Evolutionary conservation across 2,888 invertebrate genomes (phyloP).

Genomic region (Ophion ventricosus): DNA sequence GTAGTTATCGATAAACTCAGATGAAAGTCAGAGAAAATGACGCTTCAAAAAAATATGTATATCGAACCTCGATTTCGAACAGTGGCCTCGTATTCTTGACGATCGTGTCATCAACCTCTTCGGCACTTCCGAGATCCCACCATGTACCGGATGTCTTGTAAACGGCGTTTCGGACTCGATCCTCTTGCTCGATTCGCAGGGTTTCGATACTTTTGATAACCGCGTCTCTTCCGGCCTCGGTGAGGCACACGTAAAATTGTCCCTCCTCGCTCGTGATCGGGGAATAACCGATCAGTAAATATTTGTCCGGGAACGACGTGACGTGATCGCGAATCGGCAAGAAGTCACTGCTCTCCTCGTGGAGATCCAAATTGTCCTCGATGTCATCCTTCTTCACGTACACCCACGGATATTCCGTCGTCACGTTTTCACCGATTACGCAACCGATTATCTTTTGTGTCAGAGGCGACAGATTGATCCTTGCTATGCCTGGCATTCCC

Average conservation of each 20-base stretch:
- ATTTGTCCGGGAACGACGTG: slow-evolving; percentile 76
- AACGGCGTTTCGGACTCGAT: slow-evolving; percentile 84
- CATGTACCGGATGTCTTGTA: slow-evolving; percentile 86
- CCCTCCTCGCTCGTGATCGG: slow-evolving; percentile 87
- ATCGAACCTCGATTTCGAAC: slow-evolving; percentile 86
- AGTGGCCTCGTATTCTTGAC: slow-evolving; percentile 85
- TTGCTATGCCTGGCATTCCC: slow-evolving; percentile 85
- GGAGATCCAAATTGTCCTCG: slow-evolving; percentile 86
- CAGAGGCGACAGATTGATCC: slow-evolving; percentile 84
- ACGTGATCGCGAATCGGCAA: slow-evolving; percentile 82
- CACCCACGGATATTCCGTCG: slow-evolving; percentile 90
- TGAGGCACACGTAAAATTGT: slow-evolving; percentile 89
- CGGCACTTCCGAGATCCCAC: slow-evolving; percentile 87
- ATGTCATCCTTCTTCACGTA: slow-evolving; percentile 86
- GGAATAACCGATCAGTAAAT: slow-evolving; percentile 87
- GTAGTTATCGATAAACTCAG: no score
- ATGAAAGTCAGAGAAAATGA: neutral
- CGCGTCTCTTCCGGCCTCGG: slow-evolving; percentile 84
- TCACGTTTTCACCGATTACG: slow-evolving; percentile 88
- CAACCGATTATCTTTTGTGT: slow-evolving; percentile 87
- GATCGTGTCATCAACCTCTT: slow-evolving; percentile 85
- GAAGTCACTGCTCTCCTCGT: slow-evolving; percentile 85
- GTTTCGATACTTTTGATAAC: slow-evolving; percentile 80
- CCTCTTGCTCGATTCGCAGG: slow-evolving; percentile 74
- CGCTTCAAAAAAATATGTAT: neutral